Evolutionary conservation across 2,113 vertebrate genomes (phyloP).

Genomic region (Cacatua alba): DNA sequence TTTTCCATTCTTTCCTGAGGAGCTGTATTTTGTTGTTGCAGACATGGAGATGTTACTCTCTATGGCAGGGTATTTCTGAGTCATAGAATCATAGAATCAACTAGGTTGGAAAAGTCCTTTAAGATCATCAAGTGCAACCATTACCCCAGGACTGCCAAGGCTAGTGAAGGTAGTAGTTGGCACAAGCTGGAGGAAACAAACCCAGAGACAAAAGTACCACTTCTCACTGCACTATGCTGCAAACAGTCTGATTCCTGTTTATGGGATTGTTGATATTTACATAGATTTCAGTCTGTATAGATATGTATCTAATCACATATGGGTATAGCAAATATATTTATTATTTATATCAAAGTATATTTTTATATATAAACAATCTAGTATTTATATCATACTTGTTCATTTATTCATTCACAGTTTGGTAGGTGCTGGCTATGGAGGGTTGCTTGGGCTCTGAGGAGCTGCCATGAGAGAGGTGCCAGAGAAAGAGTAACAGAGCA

Average conservation of each 20-base stretch:
- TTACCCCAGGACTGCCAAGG: not conserved
- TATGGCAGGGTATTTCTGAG: not conserved
- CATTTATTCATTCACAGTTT: not conserved
- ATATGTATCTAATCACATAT: not conserved
- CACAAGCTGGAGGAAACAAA: not conserved
- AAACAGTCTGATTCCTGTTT: not conserved
- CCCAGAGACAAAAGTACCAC: not conserved
- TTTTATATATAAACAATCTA: not conserved
- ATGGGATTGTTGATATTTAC: not conserved
- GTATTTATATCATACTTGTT: slow-evolving; percentile 23
- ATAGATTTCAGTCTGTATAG: not conserved
- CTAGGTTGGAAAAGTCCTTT: not conserved
- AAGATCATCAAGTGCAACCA: not conserved
- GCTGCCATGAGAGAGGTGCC: not conserved
- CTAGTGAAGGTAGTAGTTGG: not conserved
- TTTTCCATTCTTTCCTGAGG: not conserved
- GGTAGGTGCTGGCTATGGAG: not conserved
- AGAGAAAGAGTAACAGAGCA: not conserved
- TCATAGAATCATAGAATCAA: not conserved
- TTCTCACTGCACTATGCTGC: not conserved
- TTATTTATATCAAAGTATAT: not conserved
- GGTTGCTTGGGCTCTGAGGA: slow-evolving; percentile 15
- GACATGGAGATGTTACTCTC: not conserved
- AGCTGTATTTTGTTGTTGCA: not conserved
- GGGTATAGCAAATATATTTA: not conserved